A percentile compares a stretch with the other conserved stretches of the same genome.
Evolutionary conservation across 2,113 vertebrate genomes (phyloP).

Genomic region (Barnardius zonarius): DNA sequence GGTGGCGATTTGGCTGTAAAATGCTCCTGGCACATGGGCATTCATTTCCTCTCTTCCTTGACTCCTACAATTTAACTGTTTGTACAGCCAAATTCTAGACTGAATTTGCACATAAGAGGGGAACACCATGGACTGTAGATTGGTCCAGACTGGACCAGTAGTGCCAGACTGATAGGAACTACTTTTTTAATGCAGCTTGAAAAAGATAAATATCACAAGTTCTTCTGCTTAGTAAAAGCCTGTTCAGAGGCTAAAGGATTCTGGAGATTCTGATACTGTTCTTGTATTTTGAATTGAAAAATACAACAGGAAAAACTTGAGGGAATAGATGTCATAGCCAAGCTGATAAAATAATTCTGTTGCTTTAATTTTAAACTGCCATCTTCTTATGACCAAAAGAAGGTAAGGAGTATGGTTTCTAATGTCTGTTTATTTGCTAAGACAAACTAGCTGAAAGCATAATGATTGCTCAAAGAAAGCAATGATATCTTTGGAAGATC

Average conservation of each 20-base stretch:
- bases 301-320: neutral
- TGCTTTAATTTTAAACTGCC: neutral
- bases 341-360: neutral
- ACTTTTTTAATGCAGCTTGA: neutral
- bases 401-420: neutral
- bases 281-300: neutral
- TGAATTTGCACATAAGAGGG: neutral
- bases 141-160: neutral
- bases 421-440: neutral
- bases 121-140: neutral
- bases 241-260: neutral
- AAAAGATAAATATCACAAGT: neutral
- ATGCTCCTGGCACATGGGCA: neutral
- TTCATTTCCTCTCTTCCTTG: neutral
- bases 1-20: neutral
- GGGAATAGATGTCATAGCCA: neutral
- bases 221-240: neutral
- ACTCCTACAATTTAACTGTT: neutral
- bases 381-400: neutral
- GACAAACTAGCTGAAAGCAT: neutral
- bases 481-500: neutral
- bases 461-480: neutral
- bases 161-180: neutral
- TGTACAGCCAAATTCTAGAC: neutral
- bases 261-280: neutral